Conservation (phyloP, 2,113 vertebrate genomes). For the Boulengeromyrus knoepffleri region DNA sequence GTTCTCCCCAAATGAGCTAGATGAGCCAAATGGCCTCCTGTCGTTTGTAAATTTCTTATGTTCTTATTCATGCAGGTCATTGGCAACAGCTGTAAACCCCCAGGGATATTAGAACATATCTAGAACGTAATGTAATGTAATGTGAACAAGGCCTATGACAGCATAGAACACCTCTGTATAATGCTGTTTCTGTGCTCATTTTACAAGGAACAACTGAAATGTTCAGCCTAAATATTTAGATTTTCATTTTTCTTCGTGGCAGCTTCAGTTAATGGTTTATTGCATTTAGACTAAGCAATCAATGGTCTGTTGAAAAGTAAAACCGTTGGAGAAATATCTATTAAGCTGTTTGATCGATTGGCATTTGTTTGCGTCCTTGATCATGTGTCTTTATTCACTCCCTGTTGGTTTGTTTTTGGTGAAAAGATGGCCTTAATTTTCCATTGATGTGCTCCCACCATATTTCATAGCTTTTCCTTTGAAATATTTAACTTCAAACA, state of each 20-base stretch:
- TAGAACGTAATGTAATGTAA: background rate
- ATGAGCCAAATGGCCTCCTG: too few relatives aligned
- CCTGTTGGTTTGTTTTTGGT: constrained; percentile 11
- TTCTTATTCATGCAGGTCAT: background rate
- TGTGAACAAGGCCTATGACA: background rate
- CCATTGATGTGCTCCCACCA: background rate
- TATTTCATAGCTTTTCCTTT: background rate
- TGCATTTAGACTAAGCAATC: constrained; percentile 13
- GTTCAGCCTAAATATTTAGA: constrained; percentile 17
- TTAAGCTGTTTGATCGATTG: constrained; percentile 21
- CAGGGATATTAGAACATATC: background rate
- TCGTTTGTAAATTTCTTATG: too few relatives aligned
- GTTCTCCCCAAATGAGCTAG: too few relatives aligned
- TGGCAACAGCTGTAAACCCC: background rate
- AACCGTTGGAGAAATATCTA: constrained; percentile 16
- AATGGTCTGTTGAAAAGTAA: constrained; percentile 28
- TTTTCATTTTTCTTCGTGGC: constrained; percentile 12
- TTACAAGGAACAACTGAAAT: constrained; percentile 3
- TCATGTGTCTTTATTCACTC: constrained; percentile 9
- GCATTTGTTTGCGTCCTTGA: background rate
- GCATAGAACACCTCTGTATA: background rate
- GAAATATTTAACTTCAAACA: background rate
- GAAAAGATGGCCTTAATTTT: constrained; percentile 21
- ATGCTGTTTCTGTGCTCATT: background rate
- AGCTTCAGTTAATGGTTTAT: background rate